Percentiles rank a stretch among this genome's conserved stretches.
These are phyloP conservation scores for Oenanthe melanoleuca DNA, from an alignment of 2,113 vertebrate species.

Conservation along the genomic window DNA sequence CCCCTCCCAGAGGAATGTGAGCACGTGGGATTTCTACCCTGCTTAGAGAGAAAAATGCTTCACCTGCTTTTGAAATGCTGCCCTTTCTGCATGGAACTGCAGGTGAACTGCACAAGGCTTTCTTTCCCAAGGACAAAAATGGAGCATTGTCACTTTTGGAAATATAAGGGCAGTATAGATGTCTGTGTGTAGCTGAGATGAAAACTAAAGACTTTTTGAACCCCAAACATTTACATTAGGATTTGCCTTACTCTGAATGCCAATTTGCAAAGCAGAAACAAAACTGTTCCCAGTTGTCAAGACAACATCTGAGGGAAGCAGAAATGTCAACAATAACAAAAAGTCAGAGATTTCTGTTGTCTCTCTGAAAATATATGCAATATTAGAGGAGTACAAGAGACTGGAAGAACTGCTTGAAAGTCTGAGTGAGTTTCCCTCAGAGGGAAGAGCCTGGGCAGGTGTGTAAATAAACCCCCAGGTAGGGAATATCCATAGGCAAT, in stretches of 20 bases:
- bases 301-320: neutral
- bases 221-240: neutral
- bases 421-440: neutral
- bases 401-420: neutral
- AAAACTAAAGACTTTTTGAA: neutral
- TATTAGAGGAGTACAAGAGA: neutral
- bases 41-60: neutral
- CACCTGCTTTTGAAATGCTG: neutral
- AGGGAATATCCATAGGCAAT: neutral
- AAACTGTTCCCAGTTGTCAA: slow-evolving; percentile 7
- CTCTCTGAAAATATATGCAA: neutral
- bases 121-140: neutral
- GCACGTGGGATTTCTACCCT: neutral
- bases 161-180: neutral
- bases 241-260: neutral
- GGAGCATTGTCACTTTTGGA: neutral
- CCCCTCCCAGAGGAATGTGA: neutral
- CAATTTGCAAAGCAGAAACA: neutral
- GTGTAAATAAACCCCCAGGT: neutral
- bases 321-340: neutral
- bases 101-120: neutral
- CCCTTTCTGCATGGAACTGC: neutral
- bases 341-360: neutral
- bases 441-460: neutral
- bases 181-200: neutral